These are phyloP conservation scores for Thripadectes ignobilis DNA, from an alignment of 2,797 vertebrate species.

Conservation along the genomic window DNA sequence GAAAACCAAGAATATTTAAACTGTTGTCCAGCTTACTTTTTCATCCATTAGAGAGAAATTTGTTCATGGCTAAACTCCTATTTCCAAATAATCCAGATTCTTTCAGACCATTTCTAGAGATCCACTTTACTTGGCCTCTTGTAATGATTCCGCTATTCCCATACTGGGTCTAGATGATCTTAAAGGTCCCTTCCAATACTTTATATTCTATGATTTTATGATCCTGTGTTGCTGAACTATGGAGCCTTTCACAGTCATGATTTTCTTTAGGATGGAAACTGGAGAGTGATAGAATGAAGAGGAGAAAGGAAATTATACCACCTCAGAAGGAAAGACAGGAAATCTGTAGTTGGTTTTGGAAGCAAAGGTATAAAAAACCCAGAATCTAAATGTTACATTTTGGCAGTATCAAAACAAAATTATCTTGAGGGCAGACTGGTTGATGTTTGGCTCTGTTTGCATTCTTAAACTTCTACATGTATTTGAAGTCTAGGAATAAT, in stretches of 20 bases:
- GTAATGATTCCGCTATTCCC: background rate
- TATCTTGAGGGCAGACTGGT: background rate
- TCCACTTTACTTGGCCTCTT: background rate
- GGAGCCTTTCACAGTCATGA: background rate
- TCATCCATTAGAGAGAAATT: background rate
- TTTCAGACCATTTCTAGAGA: background rate
- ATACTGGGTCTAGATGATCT: background rate
- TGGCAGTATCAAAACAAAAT: background rate
- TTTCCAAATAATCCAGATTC: background rate
- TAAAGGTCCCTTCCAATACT: background rate
- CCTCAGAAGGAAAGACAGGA: background rate
- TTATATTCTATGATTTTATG: background rate
- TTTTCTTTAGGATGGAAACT: background rate
- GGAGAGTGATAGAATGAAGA: background rate
- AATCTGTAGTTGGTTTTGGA: constrained; percentile 11
- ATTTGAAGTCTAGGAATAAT: background rate
- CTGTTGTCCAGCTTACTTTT: background rate
- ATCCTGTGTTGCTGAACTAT: background rate
- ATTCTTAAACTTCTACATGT: background rate
- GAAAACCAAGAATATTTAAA: background rate
- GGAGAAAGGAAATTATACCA: background rate
- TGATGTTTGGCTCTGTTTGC: background rate
- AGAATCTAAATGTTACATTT: background rate
- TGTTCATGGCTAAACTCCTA: background rate
- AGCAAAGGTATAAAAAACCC: background rate